Conservation (phyloP, 2,797 vertebrate genomes). For the Acestrorhynchus altus region DNA sequence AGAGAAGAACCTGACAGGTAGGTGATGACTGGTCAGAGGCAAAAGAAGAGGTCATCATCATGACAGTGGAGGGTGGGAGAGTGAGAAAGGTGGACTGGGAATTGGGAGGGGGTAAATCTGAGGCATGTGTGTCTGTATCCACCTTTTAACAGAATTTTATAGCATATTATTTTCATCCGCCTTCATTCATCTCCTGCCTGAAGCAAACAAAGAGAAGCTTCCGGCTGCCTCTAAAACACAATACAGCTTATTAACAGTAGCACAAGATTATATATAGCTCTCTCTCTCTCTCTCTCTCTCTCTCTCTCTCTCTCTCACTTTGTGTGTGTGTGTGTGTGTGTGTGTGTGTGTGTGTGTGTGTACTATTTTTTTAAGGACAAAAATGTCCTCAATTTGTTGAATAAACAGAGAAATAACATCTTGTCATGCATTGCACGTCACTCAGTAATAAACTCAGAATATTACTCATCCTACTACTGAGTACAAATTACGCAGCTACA, state of each 20-base stretch:
- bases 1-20: conserved; percentile 52
- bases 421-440: too few relatives aligned
- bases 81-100: conserved; percentile 37
- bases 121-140: not conserved
- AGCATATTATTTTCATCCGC: not conserved
- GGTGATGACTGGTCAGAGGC: conserved; percentile 34
- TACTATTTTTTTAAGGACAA: not conserved
- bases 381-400: not conserved
- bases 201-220: not conserved
- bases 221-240: not conserved
- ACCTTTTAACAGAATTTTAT: not conserved
- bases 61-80: conserved; percentile 64
- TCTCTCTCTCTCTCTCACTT: too few relatives aligned
- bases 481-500: too few relatives aligned
- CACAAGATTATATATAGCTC: not conserved
- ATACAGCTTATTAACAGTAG: conserved; percentile 10
- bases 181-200: too few relatives aligned
- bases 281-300: too few relatives aligned
- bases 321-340: not conserved
- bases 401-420: not conserved
- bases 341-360: not conserved
- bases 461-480: too few relatives aligned
- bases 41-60: conserved; percentile 60
- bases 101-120: not conserved
- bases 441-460: too few relatives aligned